Evolutionary conservation across 2,797 vertebrate species (phyloP), one percentile per base, ranked within the genome.

Genomic region (Sternarchorhynchus goeldii): DNA sequence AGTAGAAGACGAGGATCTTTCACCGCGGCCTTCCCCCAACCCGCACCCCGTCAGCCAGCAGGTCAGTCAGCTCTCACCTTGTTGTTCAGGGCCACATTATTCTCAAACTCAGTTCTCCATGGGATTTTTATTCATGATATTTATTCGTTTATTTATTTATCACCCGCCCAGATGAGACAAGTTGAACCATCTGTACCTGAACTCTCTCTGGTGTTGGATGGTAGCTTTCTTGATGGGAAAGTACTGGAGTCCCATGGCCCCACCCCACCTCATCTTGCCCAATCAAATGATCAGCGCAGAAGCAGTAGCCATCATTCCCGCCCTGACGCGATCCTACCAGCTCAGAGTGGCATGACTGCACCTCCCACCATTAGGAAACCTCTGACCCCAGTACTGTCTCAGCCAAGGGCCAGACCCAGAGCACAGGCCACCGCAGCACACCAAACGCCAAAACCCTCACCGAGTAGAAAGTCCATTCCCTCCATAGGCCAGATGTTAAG

Each of bases 181-280:
- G 90, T 99, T 79, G 95, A 95, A 71, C 98, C 96, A 12, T 95
- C 93, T 0, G 97, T 99, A 76, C 98, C 98, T 0, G 98, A 99
- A 80, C 94, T 99, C 31, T 99, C 98, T 0, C 89, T 99, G 85
- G 91, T 99, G 78, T 91, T 96, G 60, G 95, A 99, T 80, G 86
- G 91, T 79, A 95, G 91, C 86, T 94, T 94, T 53, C 10, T 81
- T 63, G 93, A 93, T 58, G 83, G 89, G 21, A 91, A 77, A 76
- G 82, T 86, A 60, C 82, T 82, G n/a, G 8, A 8, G 0, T 56
- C 85, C 36, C 88, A 86, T 20, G 78, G 89, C 8, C 0, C 78
- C 25, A 85, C 84, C 84, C 79, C 80, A 73, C 12, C 82, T 75
- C 88, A 87, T 62, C 67, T 77, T 20, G 65, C 5, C 0, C 50